phyloP scores from a whole-genome alignment of 2,113 vertebrate species.

The Isichthys henryi region DNA sequence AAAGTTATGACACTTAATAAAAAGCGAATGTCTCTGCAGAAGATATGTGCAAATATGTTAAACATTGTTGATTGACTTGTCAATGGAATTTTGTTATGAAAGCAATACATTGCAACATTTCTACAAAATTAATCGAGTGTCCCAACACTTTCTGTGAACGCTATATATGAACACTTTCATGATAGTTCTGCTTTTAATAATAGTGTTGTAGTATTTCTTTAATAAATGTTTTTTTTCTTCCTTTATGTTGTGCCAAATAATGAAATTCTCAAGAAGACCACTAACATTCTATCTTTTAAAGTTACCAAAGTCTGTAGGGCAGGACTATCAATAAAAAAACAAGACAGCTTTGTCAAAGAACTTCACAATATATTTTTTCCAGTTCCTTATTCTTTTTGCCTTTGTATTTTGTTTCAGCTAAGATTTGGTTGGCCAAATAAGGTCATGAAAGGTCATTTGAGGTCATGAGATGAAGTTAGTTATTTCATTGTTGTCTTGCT shows the following conservation, averaged over 20 bases:
- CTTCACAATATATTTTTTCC: not conserved
- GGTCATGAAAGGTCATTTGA: constrained; percentile 43
- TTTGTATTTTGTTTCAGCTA: not conserved
- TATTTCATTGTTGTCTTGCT: not conserved
- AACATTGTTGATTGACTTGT: not conserved
- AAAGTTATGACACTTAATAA: not conserved
- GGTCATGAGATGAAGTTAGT: constrained; percentile 23
- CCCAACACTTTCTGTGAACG: not conserved
- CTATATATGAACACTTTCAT: not conserved
- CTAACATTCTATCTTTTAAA: not conserved
- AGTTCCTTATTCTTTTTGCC: constrained; percentile 7
- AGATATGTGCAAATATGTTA: not conserved
- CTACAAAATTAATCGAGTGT: not conserved
- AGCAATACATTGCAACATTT: not conserved
- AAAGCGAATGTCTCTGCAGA: not conserved
- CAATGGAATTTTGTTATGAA: not conserved
- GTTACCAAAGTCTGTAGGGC: not conserved
- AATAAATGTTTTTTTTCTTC: not conserved
- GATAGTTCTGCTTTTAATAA: not conserved
- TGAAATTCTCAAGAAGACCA: not conserved
- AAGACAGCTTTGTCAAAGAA: not conserved
- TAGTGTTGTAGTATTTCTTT: not conserved
- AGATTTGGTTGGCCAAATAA: not conserved
- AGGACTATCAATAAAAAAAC: not conserved
- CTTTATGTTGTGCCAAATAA: not conserved